Evolutionary conservation across 2,113 vertebrate species (phyloP).

Genomic region (Mormoops blainvillei): DNA sequence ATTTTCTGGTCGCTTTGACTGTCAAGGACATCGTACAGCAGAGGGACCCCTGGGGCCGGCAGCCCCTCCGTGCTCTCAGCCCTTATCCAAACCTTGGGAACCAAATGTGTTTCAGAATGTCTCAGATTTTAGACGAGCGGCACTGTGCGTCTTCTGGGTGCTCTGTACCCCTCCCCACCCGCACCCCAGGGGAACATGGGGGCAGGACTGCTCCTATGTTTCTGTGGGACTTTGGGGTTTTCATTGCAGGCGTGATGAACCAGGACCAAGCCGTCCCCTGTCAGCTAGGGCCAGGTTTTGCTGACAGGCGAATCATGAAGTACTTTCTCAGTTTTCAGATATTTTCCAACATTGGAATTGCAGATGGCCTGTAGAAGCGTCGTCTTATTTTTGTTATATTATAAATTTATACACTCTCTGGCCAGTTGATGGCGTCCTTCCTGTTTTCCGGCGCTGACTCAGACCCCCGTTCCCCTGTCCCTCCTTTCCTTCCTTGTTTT

Average conservation of each 20-base stretch:
- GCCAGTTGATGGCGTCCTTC: too few species aligned
- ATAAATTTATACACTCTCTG: neutral
- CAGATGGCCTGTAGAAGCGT: neutral
- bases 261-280: accelerated
- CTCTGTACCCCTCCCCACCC: neutral
- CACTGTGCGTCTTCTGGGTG: accelerated
- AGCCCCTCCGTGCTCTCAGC: neutral
- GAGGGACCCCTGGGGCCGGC: neutral
- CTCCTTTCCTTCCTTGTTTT: accelerated
- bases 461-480: accelerated
- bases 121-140: neutral
- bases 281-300: neutral
- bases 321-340: neutral
- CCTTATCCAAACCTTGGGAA: neutral
- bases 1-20: neutral
- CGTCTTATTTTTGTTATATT: neutral
- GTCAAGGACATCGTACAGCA: neutral
- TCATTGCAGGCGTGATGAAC: neutral
- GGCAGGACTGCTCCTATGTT: accelerated
- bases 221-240: neutral
- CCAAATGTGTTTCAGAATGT: accelerated
- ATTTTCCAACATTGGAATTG: neutral
- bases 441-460: neutral
- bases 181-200: accelerated
- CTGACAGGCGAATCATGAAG: neutral